Base-by-base conservation (phyloP, 23 tunicate species). In the Styela clava region DNA sequence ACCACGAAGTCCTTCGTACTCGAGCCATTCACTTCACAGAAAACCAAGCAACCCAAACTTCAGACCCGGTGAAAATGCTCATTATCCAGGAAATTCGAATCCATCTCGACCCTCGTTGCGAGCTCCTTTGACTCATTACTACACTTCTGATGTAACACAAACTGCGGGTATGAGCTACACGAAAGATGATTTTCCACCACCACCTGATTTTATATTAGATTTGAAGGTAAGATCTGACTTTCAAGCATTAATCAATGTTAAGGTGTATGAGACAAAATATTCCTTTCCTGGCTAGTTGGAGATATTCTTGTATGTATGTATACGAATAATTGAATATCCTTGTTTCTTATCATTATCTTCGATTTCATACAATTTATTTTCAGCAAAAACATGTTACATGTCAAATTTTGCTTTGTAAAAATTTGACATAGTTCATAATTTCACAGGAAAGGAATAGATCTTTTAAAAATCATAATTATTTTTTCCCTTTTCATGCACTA, bases 161-260 rank as follows among this genome's bases (percentile, higher is more conserved):
- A 20, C 72, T 2, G 21, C 24, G 2, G 34, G 23, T 21, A 68
- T 26, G 21, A 27, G 24, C 2, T 32, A 34, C 24, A 32, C 64
- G 16, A 34, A 34, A 5, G 16, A 85, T 68, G 95, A 89, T 62
- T 81, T 89, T 61, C 95, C 95, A 1, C 95, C 95, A 33, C 88
- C 95, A 21, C 95, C 95, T 19, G 85, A 88, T 16, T 89, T 85
- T 69, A 56, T 89, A 2, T 34, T 28, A 5, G 89, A 89, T 69
- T 65, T 89, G 31, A 89, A 85, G 95, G 95, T 89, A 35, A 68
- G 68, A 35, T 18, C 34, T 16, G 23, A 20, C 1, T 73, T 72
- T 71, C 24, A 0, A n/a, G n/a, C n/a, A n/a, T n/a, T n/a, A n/a
- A 52, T n/a, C 19, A 61, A 61, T 61, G 64, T 61, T 61, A 21